These are phyloP conservation scores for Malthinus seriepunctatus DNA, from an alignment of 2,888 invertebrate species.

Conservation along the genomic window DNA sequence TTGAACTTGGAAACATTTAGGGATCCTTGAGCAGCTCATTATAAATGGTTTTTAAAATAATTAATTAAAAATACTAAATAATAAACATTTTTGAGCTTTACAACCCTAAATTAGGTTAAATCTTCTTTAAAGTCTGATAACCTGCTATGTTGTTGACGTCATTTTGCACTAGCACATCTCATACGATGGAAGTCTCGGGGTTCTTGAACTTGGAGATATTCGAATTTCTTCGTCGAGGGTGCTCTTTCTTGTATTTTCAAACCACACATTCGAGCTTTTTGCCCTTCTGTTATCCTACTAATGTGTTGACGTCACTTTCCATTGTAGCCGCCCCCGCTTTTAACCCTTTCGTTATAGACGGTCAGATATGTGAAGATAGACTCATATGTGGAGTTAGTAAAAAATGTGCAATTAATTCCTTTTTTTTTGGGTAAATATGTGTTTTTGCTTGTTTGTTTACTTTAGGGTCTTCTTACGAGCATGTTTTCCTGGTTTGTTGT, in stretches of 20 bases:
- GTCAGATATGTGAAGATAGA: background rate
- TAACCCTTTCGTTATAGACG: conserved; percentile 19
- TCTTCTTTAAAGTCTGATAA: conserved; percentile 40
- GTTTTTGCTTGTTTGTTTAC: conserved; percentile 22
- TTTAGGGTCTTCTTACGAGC: conserved; percentile 14
- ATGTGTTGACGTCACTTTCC: conserved; percentile 60
- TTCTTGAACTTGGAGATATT: conserved; percentile 25
- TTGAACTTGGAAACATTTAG: too few relatives aligned
- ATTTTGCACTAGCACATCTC: conserved; percentile 52
- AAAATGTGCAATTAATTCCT: background rate
- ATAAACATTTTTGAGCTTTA: background rate
- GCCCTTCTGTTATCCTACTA: conserved; percentile 52
- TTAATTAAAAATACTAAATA: too few relatives aligned
- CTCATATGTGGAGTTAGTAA: background rate
- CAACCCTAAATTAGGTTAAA: background rate
- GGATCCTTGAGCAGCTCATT: too few relatives aligned
- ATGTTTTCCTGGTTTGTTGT: conserved; percentile 37
- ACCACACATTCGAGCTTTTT: conserved; percentile 1
- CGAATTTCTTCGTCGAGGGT: conserved; percentile 3
- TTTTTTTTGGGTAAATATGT: background rate
- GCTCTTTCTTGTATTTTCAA: background rate
- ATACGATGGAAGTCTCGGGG: conserved; percentile 22
- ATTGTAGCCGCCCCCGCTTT: conserved; percentile 26
- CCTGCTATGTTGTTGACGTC: conserved; percentile 51
- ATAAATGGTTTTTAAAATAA: too few relatives aligned